Evolutionary conservation across 2,797 vertebrate species (phyloP).

Genomic region (Lacerta viridis): DNA sequence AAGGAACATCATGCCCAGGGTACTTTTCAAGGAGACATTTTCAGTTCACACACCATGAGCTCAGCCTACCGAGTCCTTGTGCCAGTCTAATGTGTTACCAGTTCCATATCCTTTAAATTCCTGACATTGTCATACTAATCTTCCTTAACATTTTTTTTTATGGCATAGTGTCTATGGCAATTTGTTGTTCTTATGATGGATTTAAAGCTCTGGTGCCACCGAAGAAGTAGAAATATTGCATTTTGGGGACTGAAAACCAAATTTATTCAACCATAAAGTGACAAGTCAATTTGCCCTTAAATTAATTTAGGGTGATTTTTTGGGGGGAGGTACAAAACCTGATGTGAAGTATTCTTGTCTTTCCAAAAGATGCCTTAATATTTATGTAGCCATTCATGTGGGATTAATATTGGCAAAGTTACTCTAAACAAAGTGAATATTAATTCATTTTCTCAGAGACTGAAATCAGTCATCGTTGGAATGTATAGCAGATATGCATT

Average conservation of each 20-base stretch:
- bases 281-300: conserved; percentile 15
- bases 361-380: conserved; percentile 24
- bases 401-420: conserved; percentile 5
- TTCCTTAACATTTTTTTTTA: conserved; percentile 24
- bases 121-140: conserved; percentile 1
- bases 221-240: neutral
- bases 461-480: neutral
- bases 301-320: neutral
- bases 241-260: neutral
- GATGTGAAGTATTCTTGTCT: neutral
- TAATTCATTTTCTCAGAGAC: neutral
- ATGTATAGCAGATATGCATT: neutral
- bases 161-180: neutral
- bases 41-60: neutral
- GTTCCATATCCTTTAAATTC: neutral
- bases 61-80: neutral
- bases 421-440: neutral
- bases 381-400: conserved; percentile 16
- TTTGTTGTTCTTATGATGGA: neutral
- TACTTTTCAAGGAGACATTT: neutral
- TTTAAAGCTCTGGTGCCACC: conserved; percentile 2
- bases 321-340: neutral
- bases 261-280: neutral
- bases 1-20: neutral
- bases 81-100: neutral